Conservation (phyloP, 2,113 vertebrate genomes). For the Neolamprologus ventralis region DNA sequence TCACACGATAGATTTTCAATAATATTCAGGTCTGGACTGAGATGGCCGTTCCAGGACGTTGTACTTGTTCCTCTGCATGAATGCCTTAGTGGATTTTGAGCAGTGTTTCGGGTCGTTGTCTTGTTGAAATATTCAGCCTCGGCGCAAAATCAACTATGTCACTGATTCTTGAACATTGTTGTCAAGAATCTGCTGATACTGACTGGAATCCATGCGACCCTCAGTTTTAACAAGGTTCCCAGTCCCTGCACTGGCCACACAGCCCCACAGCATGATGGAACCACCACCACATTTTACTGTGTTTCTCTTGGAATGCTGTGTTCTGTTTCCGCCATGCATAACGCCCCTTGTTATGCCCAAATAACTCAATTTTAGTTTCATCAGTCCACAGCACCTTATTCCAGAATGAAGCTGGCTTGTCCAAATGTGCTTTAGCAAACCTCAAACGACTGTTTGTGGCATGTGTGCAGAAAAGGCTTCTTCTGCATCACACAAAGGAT, state of each 20-base stretch:
- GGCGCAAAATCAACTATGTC: neutral
- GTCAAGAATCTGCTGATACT: neutral
- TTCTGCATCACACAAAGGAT: neutral
- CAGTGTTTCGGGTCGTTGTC: neutral
- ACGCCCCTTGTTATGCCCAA: fast-evolving
- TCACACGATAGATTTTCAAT: neutral
- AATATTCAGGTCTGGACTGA: neutral
- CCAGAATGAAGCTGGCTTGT: too few relatives aligned
- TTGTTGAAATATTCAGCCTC: neutral
- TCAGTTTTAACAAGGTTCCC: neutral
- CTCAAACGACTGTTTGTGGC: too few relatives aligned
- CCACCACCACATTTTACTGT: neutral
- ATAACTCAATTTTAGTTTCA: too few relatives aligned
- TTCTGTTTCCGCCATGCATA: fast-evolving
- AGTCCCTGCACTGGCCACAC: fast-evolving
- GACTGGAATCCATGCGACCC: neutral
- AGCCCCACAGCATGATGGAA: neutral
- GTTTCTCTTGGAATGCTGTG: neutral
- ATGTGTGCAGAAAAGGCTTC: fast-evolving
- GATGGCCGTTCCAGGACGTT: fast-evolving
- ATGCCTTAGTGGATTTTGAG: neutral
- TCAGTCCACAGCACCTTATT: too few relatives aligned
- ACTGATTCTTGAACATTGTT: neutral
- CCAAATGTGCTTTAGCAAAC: too few relatives aligned
- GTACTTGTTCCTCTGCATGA: neutral